Evolutionary conservation across 2,888 invertebrate genomes (phyloP), one percentile per base, ranked within the genome.

Genomic region (Eupithecia tripunctaria): DNA sequence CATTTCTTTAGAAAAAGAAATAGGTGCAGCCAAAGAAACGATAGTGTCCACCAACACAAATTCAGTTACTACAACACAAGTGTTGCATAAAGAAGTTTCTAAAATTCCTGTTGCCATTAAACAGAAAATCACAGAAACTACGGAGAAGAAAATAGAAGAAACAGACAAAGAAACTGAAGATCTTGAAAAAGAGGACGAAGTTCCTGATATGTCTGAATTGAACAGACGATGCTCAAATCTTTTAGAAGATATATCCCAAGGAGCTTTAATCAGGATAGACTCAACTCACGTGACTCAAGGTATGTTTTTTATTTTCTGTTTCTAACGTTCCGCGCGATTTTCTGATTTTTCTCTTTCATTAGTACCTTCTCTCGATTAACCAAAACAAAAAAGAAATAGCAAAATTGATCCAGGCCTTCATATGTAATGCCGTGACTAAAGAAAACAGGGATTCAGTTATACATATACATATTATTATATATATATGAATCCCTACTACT

Each of bases 221-320:
- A 94, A 95, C 76, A 87, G 95, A 82, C 89, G 95, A 76, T 95
- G 95, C 81, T 95, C 95, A 18, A 94, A 93, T 82, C 88, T 95
- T 71, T 80, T 95, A 66, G 95, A 95, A 80, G 95, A 94, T 76
- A 94, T 95, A 80, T 94, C 95, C 63, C 95, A 95, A 77, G 94
- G 94, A 69, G 93, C 95, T 75, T 84, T 92, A 18, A 94, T 95
- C 63, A 89, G 92, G 78, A 95, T 95, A 66, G 95, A 95, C 81
- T 91, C 94, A 3, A 90, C 88, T 73, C 93, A 95, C 78, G 92
- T 95, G 0, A 92, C 94, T 12, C 92, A 94, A 71, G 94, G 95
- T 95, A 84, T 3, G 36, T 12, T 63, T 32, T 3, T 60, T 60
- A 29, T 60, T 60, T 29, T 4, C n/a, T n/a, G n/a, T n/a, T n/a